Conservation (phyloP, 2,888 invertebrate species). For the Merodon equestris region DNA sequence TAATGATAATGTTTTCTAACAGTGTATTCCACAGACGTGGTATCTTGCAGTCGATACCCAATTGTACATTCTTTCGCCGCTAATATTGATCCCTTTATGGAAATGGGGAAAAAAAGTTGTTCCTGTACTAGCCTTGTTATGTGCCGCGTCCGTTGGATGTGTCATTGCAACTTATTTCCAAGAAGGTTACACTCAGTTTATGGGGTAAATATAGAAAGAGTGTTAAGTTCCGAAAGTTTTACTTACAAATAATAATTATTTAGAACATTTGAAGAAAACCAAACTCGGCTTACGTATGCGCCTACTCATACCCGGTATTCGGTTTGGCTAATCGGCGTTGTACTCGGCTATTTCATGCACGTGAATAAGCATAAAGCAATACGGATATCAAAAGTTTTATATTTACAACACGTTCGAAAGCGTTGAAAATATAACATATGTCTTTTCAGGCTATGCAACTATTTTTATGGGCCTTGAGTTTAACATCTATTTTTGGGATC, state of each 20-base stretch:
- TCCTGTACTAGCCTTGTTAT: slow-evolving; percentile 72
- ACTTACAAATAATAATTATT: neutral
- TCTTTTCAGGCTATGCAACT: slow-evolving; percentile 70
- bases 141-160: slow-evolving; percentile 73
- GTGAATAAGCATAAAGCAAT: slow-evolving; percentile 70
- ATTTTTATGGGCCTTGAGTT: slow-evolving; percentile 74
- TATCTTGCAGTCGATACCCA: slow-evolving; percentile 82
- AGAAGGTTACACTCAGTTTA: slow-evolving; percentile 73
- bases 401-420: neutral
- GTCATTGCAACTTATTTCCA: slow-evolving; percentile 74
- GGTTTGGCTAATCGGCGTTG: slow-evolving; percentile 77
- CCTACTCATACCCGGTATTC: slow-evolving; percentile 77
- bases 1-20: slow-evolving; percentile 2
- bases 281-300: slow-evolving; percentile 74
- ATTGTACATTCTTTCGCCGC: slow-evolving; percentile 80
- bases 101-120: slow-evolving; percentile 77
- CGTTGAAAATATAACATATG: neutral
- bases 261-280: slow-evolving; percentile 70
- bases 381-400: neutral
- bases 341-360: slow-evolving; percentile 76
- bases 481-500: slow-evolving; percentile 73
- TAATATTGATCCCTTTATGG: slow-evolving; percentile 80
- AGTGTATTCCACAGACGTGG: slow-evolving; percentile 81
- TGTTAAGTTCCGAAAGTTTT: neutral
- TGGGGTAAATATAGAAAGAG: slow-evolving; percentile 71